Base-by-base conservation (phyloP, 1,140 invertebrate species). In the Drosophila orosa region DNA sequence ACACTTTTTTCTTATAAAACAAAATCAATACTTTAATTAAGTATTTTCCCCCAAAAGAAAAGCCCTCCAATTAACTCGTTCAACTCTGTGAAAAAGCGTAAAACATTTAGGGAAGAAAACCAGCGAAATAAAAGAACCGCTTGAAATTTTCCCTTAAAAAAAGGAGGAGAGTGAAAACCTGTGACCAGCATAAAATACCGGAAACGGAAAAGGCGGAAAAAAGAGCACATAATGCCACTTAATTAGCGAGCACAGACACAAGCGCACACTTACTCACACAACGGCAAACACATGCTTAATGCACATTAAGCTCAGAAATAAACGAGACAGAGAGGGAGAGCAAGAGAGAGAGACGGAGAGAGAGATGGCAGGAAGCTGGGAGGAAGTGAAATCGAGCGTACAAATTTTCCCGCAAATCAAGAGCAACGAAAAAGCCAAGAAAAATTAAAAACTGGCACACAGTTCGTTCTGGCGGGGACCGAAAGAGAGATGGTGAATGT, bases 321-420 rank as follows among this genome's bases (percentile, higher is more conserved):
- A 52, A 52, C 50, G 27, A 25, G 22, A n/a, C 42, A 48, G 24
- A 29, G 17, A 4, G 33, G 24, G 1, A 35, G 19, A 12, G 12
- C 31, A 19, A 31, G 19, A 7, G 59, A 33, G n/a, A 12, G 5
- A 19, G 50, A 17, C 6, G 31, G 15, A 0, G 3, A 13, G 33
- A 29, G 9, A 17, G 12, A 19, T n/a, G 2, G 8, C 7, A 15
- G 17, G 8, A 3, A 17, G 45, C 24, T 25, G 24, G 33, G 31
- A 15, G 31, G 13, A 65, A 50, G 56, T 55, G 35, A 69, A 61
- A 56, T 50, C 35, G 37, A 37, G 73, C 54, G 48, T 61, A 61
- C 56, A 44, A 77, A 76, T 60, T 77, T 68, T 60, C 63, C 74
- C 57, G 65, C 74, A 87, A 86, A 87, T 87, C 83, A 86, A 87